A percentile compares a stretch with the other conserved stretches of the same genome.
These are phyloP conservation scores for Isurus oxyrinchus DNA, from an alignment of 2,113 vertebrate species.

Conservation along the genomic window DNA sequence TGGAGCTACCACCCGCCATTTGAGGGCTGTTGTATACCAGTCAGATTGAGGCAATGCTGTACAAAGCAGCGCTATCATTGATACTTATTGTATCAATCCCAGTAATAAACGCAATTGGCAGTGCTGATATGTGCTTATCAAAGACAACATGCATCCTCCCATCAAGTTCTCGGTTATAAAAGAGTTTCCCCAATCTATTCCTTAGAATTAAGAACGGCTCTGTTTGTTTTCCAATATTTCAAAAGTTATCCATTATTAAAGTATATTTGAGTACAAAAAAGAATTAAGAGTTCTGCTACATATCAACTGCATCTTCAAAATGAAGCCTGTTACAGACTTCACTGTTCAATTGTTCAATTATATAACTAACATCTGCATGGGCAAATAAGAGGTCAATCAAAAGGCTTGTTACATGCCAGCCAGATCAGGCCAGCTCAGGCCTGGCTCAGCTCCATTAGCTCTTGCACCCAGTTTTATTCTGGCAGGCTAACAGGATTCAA, in stretches of 20 bases:
- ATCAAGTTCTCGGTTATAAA: conserved; percentile 16
- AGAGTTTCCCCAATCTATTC: background rate
- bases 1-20: background rate
- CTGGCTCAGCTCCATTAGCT: background rate
- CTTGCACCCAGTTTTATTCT: background rate
- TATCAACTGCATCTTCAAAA: conserved; percentile 18
- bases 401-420: background rate
- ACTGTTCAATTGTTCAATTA: background rate
- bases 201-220: conserved; percentile 21
- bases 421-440: background rate
- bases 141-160: conserved; percentile 22
- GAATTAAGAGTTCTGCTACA: background rate
- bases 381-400: background rate
- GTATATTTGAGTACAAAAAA: background rate
- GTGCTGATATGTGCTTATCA: conserved; percentile 23
- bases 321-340: background rate
- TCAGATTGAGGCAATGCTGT: background rate
- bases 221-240: conserved; percentile 11
- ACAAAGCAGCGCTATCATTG: background rate
- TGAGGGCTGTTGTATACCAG: background rate
- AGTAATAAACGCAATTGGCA: conserved; percentile 27
- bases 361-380: background rate
- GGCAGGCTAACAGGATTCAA: background rate
- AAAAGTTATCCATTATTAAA: conserved; percentile 29
- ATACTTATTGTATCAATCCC: background rate